Percentiles rank a stretch among this genome's conserved stretches.
phyloP scores from a whole-genome alignment of 2,888 invertebrate species.

The Selenia dentaria region DNA sequence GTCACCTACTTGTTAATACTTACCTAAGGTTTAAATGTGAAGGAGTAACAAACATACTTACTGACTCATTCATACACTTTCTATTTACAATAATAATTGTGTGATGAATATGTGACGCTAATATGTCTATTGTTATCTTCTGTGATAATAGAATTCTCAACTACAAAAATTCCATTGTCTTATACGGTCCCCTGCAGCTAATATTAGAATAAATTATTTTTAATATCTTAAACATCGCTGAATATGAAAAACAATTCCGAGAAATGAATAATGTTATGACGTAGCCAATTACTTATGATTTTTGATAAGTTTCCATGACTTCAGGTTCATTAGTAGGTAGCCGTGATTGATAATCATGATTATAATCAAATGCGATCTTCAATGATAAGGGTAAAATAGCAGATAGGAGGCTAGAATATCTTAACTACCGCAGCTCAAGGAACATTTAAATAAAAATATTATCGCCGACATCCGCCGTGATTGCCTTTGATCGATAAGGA shows the following conservation, averaged over 20 bases:
- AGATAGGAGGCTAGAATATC: slow-evolving; percentile 17
- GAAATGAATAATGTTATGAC: slow-evolving; percentile 55
- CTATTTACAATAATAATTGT: too few relatives aligned
- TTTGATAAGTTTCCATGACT: slow-evolving; percentile 45
- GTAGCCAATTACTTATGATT: slow-evolving; percentile 56
- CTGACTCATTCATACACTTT: too few relatives aligned
- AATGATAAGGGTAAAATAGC: slow-evolving; percentile 28
- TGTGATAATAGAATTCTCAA: too few relatives aligned
- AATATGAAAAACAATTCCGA: slow-evolving; percentile 45
- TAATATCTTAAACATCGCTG: slow-evolving; percentile 2
- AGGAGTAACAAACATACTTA: too few relatives aligned
- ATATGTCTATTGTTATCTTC: too few relatives aligned
- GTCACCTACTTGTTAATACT: too few relatives aligned
- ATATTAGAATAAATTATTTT: slow-evolving; percentile 7
- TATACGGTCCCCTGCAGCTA: slow-evolving; percentile 5
- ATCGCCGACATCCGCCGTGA: slow-evolving; percentile 12
- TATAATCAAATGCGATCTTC: slow-evolving; percentile 41
- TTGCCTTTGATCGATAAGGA: slow-evolving; percentile 9
- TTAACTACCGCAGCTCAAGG: slow-evolving; percentile 17
- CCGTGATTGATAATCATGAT: slow-evolving; percentile 42
- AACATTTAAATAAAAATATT: slow-evolving; percentile 9
- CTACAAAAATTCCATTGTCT: too few relatives aligned
- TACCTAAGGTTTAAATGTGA: too few relatives aligned
- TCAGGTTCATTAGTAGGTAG: slow-evolving; percentile 40
- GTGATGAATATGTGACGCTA: too few relatives aligned